Conservation (phyloP, 2,797 vertebrate genomes). For the Ctenopoma kingsleyae region DNA sequence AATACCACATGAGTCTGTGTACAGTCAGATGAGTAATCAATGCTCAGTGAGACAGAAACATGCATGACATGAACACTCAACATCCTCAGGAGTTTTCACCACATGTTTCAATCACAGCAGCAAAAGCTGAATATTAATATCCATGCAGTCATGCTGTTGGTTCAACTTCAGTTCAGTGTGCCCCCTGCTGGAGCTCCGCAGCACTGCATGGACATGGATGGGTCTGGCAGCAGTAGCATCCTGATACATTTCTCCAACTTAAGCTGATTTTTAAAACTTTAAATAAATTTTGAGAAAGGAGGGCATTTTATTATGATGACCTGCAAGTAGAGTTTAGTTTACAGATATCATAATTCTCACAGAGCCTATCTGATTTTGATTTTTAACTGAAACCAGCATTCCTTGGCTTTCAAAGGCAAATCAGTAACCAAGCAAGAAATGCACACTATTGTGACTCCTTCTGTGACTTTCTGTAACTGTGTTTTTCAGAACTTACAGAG, state of each 20-base stretch:
- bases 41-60: background rate
- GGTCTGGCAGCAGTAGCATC: background rate
- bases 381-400: background rate
- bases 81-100: constrained; percentile 19
- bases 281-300: rapidly evolving
- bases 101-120: constrained; percentile 22
- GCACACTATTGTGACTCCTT: too few species aligned
- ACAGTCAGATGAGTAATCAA: background rate
- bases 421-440: background rate
- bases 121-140: constrained; percentile 29
- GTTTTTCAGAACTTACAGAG: background rate
- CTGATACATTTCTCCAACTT: background rate
- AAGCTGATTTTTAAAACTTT: background rate
- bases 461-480: too few species aligned
- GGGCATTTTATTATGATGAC: background rate
- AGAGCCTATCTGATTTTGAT: background rate
- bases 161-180: constrained; percentile 44
- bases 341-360: background rate
- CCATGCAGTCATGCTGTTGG: constrained; percentile 11
- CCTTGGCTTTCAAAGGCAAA: background rate
- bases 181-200: constrained; percentile 50
- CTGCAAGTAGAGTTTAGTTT: background rate
- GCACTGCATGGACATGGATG: constrained; percentile 35
- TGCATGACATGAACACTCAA: constrained; percentile 8
- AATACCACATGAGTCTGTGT: too few species aligned